These are phyloP conservation scores for Ips typographus DNA, from an alignment of 1,140 invertebrate genomes.

Conservation along the genomic window DNA sequence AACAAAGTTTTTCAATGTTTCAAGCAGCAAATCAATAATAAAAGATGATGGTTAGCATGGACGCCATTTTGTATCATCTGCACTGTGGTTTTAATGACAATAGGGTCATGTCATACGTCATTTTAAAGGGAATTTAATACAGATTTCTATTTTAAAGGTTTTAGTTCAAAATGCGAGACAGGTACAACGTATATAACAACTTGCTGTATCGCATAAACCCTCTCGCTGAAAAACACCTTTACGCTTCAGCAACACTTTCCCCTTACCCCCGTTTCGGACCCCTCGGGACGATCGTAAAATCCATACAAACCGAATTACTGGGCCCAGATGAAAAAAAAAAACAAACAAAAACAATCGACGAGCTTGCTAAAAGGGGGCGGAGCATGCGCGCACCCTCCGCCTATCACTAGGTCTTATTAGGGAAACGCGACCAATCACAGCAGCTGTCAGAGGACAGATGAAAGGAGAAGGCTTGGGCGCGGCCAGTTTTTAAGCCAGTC, in stretches of 20 bases:
- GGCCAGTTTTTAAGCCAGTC: slow-evolving; percentile 22
- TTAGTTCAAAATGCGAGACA: background rate
- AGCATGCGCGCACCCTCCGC: background rate
- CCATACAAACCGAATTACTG: slow-evolving; percentile 33
- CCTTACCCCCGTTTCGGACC: slow-evolving; percentile 1
- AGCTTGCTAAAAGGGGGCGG: slow-evolving; percentile 8
- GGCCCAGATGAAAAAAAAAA: slow-evolving; percentile 10
- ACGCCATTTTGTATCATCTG: too few species aligned
- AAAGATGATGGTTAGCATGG: too few species aligned
- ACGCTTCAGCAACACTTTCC: background rate
- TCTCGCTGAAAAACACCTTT: background rate
- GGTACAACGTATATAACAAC: background rate
- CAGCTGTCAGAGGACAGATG: slow-evolving; percentile 4
- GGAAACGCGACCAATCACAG: slow-evolving; percentile 16
- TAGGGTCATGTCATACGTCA: too few species aligned
- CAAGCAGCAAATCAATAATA: too few species aligned
- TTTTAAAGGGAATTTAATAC: background rate
- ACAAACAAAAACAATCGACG: slow-evolving; percentile 35
- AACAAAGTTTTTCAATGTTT: too few species aligned
- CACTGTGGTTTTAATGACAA: too few species aligned
- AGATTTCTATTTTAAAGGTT: background rate
- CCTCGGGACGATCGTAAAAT: slow-evolving; percentile 17
- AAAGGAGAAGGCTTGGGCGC: slow-evolving; percentile 18
- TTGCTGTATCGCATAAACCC: background rate
- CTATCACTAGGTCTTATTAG: background rate